Evolutionary conservation across 2,113 vertebrate species (phyloP), one percentile per base, ranked within the genome.

Genomic region (Plestiodon gilberti): DNA sequence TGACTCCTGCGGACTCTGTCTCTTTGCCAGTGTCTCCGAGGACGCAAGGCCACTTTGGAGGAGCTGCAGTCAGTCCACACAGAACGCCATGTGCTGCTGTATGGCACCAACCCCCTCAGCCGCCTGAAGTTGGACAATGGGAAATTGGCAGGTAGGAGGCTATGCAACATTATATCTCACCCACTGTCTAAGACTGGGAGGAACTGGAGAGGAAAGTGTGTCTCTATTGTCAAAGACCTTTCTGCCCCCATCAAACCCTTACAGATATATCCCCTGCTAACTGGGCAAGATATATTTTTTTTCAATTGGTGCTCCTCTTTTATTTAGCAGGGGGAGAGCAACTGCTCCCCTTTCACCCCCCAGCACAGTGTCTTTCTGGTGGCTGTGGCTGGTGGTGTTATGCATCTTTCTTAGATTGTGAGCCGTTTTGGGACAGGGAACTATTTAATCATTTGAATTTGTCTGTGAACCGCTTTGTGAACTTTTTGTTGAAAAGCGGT

Each of bases 1-100:
- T 35, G 52, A 35, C 57, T 48, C 61, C 33, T 8, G n/a, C 65
- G 1, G n/a, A 8, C n/a, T 52, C 55, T 87, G 40, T 77, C 55
- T 80, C 64, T 86, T 18, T 17, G 33, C 30, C 93, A 99, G 98
- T 96, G 93, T 84, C 96, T 99, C 82, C 93, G 95, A 89, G 97
- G 98, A 70, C 97, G 98, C 87, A 98, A 98, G 86, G 98, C 98
- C 91, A 97, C 97, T 33, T 87, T 97, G 77, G 97, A 98, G 80
- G 98, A 99, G 94, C 96, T 99, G 83, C 97, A 98, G 95, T 96
- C 96, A 0, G 98, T 99, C 18, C 98, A 98, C 88, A 97, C 95
- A 0, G 97, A 98, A 91, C 95, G 96, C 61, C 97, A 98, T 0
- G 97, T 98, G 48, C 96, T 97, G 22, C 96, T 97, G 52, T 99